phyloP scores from a whole-genome alignment of 1,140 invertebrate genomes.

The Centruroides vittatus region DNA sequence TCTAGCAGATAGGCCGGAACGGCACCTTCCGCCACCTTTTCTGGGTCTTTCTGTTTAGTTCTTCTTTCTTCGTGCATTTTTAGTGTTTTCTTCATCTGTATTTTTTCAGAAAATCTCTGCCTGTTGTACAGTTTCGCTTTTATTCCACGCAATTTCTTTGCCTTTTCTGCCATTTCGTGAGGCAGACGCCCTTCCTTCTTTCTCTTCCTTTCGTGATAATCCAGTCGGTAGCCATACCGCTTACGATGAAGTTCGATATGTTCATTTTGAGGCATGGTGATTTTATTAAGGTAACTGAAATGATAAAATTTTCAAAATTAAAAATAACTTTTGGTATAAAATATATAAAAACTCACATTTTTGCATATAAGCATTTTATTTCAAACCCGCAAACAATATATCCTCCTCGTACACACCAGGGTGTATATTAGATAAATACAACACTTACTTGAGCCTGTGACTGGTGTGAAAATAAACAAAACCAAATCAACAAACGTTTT shows the following conservation, averaged over 20 bases:
- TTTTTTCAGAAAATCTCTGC: constrained; percentile 90
- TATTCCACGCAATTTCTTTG: constrained; percentile 79
- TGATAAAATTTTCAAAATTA: too few species aligned
- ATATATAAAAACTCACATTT: too few species aligned
- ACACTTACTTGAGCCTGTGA: too few species aligned
- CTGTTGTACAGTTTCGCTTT: constrained; percentile 98
- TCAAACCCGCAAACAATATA: too few species aligned
- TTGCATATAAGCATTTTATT: too few species aligned
- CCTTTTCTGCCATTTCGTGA: constrained; percentile 76
- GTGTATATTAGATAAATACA: too few species aligned
- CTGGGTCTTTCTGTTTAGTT: constrained; percentile 39
- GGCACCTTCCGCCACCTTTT: constrained; percentile 74
- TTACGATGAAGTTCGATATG: constrained; percentile 97
- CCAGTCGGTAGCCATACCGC: constrained; percentile 83
- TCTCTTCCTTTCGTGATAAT: constrained; percentile 93
- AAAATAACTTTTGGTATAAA: too few species aligned
- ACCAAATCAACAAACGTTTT: too few species aligned
- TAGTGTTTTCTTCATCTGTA: constrained; percentile 98
- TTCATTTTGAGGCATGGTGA: constrained; percentile 96
- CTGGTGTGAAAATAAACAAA: too few species aligned
- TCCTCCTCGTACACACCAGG: too few species aligned
- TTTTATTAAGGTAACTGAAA: neutral
- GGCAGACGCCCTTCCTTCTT: constrained; percentile 88
- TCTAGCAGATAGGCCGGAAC: constrained; percentile 93
- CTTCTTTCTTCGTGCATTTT: constrained; percentile 81